Evolutionary conservation across 2,113 vertebrate species (phyloP).

Genomic region (Lampris megalopsis): DNA sequence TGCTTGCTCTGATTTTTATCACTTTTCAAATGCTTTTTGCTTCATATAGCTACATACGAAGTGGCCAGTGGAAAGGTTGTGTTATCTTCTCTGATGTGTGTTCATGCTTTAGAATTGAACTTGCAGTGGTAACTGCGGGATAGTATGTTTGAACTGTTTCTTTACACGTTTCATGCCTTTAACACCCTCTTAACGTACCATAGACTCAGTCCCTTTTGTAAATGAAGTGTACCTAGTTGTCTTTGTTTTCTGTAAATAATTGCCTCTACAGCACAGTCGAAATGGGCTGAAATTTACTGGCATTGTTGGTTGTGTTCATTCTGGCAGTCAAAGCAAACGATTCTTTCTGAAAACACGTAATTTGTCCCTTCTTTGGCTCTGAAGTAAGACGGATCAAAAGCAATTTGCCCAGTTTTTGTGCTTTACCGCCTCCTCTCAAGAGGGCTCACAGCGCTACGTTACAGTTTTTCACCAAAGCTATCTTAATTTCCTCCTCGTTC

Average conservation of each 20-base stretch:
- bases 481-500: neutral
- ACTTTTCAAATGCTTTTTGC: no score
- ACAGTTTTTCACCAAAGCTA: neutral
- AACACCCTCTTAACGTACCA: neutral
- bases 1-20: no score
- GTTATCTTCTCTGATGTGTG: no score
- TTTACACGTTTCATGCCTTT: conserved; percentile 21
- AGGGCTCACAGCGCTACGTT: neutral
- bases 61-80: no score
- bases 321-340: neutral
- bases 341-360: neutral
- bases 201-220: no score
- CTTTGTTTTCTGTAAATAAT: conserved; percentile 3
- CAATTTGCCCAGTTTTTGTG: neutral
- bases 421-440: neutral
- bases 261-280: conserved; percentile 1
- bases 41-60: no score
- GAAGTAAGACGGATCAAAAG: conserved; percentile 1
- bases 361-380: neutral
- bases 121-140: no score
- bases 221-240: neutral
- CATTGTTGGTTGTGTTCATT: conserved; percentile 2
- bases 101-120: no score
- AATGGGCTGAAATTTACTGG: conserved; percentile 7
- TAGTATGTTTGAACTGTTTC: conserved; percentile 10